Base-by-base conservation (phyloP, 2,113 vertebrate species). In the Tyrannus savana region DNA sequence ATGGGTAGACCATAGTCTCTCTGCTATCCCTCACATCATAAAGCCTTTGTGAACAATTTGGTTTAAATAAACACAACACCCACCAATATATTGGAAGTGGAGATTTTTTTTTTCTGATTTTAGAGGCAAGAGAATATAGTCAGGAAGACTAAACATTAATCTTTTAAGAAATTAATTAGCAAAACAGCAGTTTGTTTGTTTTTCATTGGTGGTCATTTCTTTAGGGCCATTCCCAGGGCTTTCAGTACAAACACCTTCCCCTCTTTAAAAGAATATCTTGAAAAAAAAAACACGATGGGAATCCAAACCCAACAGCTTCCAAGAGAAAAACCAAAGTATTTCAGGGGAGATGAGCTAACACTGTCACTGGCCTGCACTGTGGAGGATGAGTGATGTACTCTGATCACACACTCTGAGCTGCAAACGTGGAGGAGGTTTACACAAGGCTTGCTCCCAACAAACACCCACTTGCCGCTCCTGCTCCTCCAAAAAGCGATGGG, bases 161-260 rank as follows among this genome's bases (percentile, higher is more conserved):
- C 7, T 39, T 83, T 79, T 31, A 39, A 63, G 44, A 19, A 18
- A 63, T 42, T 68, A 78, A 22, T 86, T 44, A 78, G 2, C 24
- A 83, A 47, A 87, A 47, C 9, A 73, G 17, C 19, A 49, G 10
- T 22, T 55, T 58, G 6, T 19, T 67, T 62, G 18, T 62, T 42
- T 41, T 24, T 76, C n/a, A 14, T 17, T 42, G 66, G 8, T 30
- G 24, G 30, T 42, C 30, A 72, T 28, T 9, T 87, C 33, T 74
- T 58, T 19, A 13, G 55, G 60, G 31, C 6, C 1, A 0, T 23
- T 53, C 24, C 67, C 76, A 52, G 52, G 50, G 19, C 35, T 56
- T 6, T 0, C 27, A 84, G 7, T 13, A 37, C 37, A 50, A 55
- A 7, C 8, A 2, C 14, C 17, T 23, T 12, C 6, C 12, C 11